These are phyloP conservation scores for Typhlomys cinereus DNA, from an alignment of 2,113 vertebrate genomes.

Conservation along the genomic window DNA sequence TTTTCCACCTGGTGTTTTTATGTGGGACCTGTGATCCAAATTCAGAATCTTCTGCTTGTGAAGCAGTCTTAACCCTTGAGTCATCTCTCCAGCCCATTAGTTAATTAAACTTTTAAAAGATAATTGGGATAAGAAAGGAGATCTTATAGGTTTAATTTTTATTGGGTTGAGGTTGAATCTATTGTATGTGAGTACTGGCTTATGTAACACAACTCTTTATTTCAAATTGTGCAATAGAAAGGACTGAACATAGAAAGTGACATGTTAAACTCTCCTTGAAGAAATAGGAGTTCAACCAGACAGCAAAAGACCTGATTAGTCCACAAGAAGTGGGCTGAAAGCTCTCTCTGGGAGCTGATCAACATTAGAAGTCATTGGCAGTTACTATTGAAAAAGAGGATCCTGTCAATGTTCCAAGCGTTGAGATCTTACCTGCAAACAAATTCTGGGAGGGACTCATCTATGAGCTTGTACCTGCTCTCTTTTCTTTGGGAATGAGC, in stretches of 20 bases:
- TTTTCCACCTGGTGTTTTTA: too few relatives aligned
- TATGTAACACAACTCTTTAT: background rate
- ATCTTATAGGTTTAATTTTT: background rate
- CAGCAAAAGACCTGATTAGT: background rate
- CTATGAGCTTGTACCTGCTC: background rate
- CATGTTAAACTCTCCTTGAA: background rate
- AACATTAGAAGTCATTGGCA: background rate
- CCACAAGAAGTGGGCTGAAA: background rate
- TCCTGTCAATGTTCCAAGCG: background rate
- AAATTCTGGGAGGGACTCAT: background rate
- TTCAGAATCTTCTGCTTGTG: too few relatives aligned
- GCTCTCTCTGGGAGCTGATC: background rate
- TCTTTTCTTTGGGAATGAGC: background rate
- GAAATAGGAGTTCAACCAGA: background rate
- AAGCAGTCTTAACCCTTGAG: too few relatives aligned
- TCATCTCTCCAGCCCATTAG: too few relatives aligned
- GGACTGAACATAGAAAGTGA: background rate
- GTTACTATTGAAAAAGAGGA: background rate
- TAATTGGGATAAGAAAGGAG: background rate
- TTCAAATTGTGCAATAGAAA: background rate
- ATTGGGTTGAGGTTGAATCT: background rate
- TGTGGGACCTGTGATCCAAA: too few relatives aligned
- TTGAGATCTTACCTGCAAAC: too few relatives aligned
- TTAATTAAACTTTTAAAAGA: too few relatives aligned
- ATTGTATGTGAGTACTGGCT: too few relatives aligned